Base-by-base conservation (phyloP, 2,797 vertebrate genomes). In the Squalus acanthias region DNA sequence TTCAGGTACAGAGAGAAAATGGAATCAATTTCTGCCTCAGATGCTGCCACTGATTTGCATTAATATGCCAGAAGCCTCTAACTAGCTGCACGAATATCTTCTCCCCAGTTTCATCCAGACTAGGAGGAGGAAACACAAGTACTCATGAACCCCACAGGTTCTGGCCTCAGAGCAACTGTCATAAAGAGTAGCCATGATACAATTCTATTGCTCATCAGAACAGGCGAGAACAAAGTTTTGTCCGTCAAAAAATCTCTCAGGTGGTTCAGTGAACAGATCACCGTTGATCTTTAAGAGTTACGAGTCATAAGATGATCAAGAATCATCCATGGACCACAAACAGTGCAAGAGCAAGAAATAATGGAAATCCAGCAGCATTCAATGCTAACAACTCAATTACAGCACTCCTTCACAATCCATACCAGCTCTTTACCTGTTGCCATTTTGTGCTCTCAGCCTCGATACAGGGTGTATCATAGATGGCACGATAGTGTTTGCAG, bases 401-500 rank as follows among this genome's bases (percentile, higher is more conserved):
- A 12, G 1, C 1, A 53, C 12, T 95, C 26, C 29, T 33, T 57
- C 70, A 76, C 50, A 76, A 95, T 33, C 94, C 57, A 60, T 57
- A 74, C 10, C 60, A 46, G 89, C 10, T n/a, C 96, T 97, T 97
- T 98, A 99, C 99, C 99, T 99, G 99, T 95, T 99, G 99, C 99
- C 99, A 99, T 97, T 99, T 99, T 97, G 98, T 98, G 97, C 98
- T 98, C 97, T 99, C 99, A 96, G 99, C 99, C 97, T 99, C 98
- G 97, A 99, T 99, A 97, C 99, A 99, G 0, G 99, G 99, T 70
- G 99, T 99, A 97, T 99, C 99, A 96, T 99, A 99, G 97, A 99
- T 99, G 96, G 99, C 99, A 97, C 99, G 98, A 98, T 99, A 99
- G 98, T 99, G 99, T 97, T 99, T 99, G 97, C 99, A 99, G 97